Evolutionary conservation across 2,113 vertebrate genomes (phyloP), one percentile per base, ranked within the genome.

Genomic region (Bos javanicus): DNA sequence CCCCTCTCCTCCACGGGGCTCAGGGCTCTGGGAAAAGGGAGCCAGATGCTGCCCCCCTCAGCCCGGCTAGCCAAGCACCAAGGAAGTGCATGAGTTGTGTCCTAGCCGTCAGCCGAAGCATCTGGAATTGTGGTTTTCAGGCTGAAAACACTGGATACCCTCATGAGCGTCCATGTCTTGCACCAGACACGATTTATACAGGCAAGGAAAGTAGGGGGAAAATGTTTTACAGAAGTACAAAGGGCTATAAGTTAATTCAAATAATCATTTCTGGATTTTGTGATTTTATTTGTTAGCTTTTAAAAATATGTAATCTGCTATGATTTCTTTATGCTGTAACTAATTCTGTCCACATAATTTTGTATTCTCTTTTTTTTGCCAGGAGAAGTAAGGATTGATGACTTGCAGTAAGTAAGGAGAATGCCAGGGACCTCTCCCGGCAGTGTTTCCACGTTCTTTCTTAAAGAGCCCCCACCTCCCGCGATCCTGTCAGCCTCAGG

Each of bases 291-390:
- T 56, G 21, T 89, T 90, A 84, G 13, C 9, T 83, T 94, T 80
- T 90, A 39, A 82, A 16, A 88, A 60, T 33, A 84, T 4, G 11
- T 56, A 91, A 86, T 91, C 89, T 43, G 30, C 64, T 26, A 26
- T 33, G 59, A 90, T 46, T 91, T 96, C 83, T 86, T 89, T 92
- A 50, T 62, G 6, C 54, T 64, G 59, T 36, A 91, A 93, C 33
- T 87, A 48, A 43, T 16, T 67, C 43, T 76, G 54, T 36, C n/a
- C 36, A 88, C 9, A 56, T 10, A 84, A 82, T 36, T 84, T 52
- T 46, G 4, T 88, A 46, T 86, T 60, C 14, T 48, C 15, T 76
- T 71, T 71, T 43, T 48, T 48, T 48, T 6, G 76, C 26, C 15
- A 17, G 26, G 26, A 48, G 7, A 48, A 48, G 26, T 48, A 48